Evolutionary conservation across 2,888 invertebrate genomes (phyloP).

Genomic region (Vesta saturnalis): DNA sequence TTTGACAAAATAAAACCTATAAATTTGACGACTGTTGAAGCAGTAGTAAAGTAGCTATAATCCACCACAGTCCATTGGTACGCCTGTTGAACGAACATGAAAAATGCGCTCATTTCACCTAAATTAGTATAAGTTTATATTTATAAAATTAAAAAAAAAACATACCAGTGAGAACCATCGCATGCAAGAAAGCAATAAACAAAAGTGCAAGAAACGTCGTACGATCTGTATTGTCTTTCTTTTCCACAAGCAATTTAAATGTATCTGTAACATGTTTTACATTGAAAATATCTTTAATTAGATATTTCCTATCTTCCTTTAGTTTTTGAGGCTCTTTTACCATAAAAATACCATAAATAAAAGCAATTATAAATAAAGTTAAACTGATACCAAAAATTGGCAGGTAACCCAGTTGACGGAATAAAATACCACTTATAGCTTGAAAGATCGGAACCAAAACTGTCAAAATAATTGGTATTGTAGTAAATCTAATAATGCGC

Average conservation of each 20-base stretch:
- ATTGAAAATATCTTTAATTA: conserved; percentile 56
- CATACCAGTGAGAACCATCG: conserved; percentile 51
- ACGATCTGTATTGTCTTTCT: conserved; percentile 48
- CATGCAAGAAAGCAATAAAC: conserved; percentile 32
- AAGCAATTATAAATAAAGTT: conserved; percentile 50
- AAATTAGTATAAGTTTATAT: conserved; percentile 32
- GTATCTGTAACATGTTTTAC: conserved; percentile 55
- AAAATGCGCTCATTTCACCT: conserved; percentile 70
- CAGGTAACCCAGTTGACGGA: conserved; percentile 53
- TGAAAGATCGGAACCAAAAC: conserved; percentile 50
- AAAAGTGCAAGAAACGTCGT: conserved; percentile 50
- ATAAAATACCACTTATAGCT: conserved; percentile 54
- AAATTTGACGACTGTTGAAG: conserved; percentile 67
- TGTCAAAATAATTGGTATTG: conserved; percentile 61
- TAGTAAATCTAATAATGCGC: conserved; percentile 70
- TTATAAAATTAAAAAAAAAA: not conserved
- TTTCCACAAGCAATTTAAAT: conserved; percentile 50
- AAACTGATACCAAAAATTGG: conserved; percentile 52
- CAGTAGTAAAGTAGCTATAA: conserved; percentile 68
- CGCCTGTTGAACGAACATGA: conserved; percentile 68
- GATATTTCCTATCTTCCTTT: conserved; percentile 37
- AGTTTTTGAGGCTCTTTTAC: conserved; percentile 50
- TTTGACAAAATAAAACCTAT: conserved; percentile 60
- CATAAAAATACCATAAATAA: conserved; percentile 53
- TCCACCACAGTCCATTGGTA: conserved; percentile 70